Evolutionary conservation across 1,140 invertebrate genomes (phyloP), one percentile per base, ranked within the genome.

Genomic region (Pristionchus pacificus): DNA sequence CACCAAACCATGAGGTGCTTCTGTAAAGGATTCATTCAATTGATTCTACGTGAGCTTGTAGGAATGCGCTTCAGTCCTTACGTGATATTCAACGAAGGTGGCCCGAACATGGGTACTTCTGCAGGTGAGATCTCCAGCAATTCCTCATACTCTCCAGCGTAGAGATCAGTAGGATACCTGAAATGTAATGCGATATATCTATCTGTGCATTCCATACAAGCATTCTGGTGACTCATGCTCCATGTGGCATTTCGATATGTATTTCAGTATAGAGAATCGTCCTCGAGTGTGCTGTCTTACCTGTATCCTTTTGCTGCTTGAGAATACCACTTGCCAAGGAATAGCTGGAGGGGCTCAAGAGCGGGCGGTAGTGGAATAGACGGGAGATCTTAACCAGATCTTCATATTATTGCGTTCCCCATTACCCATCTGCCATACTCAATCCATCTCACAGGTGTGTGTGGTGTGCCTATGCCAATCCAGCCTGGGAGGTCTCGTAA

Each of bases 251-350:
- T 19, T 49, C 19, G 6, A 6, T 19, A 49, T 10, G 6, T 49
- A 19, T 49, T 49, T 19, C 19, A 49, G 19, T 49, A 6, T 49
- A 6, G 38, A 49, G 6, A 49, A 49, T 19, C 38, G 38, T n/a
- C n/a, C n/a, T n/a, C n/a, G n/a, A n/a, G n/a, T n/a, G n/a, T n/a
- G n/a, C n/a, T n/a, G n/a, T n/a, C n/a, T n/a, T 49, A 49, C 38
- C 38, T 49, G 38, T 49, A 49, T 28, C 78, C 78, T 65, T 80
- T 82, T 2, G 78, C 32, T 10, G 80, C 81, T 59, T 75, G 74
- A 1, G 81, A 83, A 73, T 84, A 78, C 81, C 82, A 84, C 74
- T 78, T 80, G 57, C 81, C 81, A 57, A 83, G 65, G 77, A 83
- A 80, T 61, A 84, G 84, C 71, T 83, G 81, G 28, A 83, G 67